Conservation (phyloP, 2,113 vertebrate species). For the Seriola aureovittata region DNA sequence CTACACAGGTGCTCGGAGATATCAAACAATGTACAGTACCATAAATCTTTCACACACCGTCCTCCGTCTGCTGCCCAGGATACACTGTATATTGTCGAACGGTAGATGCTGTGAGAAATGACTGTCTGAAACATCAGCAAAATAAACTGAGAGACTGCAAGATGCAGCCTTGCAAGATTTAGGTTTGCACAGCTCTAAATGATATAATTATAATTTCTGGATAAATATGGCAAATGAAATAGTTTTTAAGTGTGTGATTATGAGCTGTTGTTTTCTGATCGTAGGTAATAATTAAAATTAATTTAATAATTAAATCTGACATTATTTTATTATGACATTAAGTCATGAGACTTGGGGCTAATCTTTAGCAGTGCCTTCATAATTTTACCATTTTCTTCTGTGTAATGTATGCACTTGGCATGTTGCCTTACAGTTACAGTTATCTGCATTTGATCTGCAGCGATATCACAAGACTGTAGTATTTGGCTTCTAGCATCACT, state of each 20-base stretch:
- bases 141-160: background rate
- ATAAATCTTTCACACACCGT: background rate
- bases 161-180: background rate
- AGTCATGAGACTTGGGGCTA: background rate
- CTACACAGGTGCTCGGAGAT: background rate
- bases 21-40: background rate
- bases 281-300: background rate
- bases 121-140: background rate
- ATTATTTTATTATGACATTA: slow-evolving; percentile 5
- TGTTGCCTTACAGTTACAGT: slow-evolving; percentile 38
- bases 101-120: background rate
- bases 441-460: slow-evolving; percentile 46
- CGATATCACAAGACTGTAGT: slow-evolving; percentile 39
- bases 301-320: background rate
- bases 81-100: background rate
- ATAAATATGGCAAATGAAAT: background rate
- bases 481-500: slow-evolving; percentile 55
- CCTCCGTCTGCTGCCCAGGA: background rate
- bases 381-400: slow-evolving; percentile 24
- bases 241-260: slow-evolving; percentile 9
- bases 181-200: background rate
- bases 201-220: background rate
- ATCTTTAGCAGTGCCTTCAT: slow-evolving; percentile 22
- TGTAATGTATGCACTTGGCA: slow-evolving; percentile 26
- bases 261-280: background rate